phyloP scores from a whole-genome alignment of 2,797 vertebrate genomes.

The Thripadectes ignobilis region DNA sequence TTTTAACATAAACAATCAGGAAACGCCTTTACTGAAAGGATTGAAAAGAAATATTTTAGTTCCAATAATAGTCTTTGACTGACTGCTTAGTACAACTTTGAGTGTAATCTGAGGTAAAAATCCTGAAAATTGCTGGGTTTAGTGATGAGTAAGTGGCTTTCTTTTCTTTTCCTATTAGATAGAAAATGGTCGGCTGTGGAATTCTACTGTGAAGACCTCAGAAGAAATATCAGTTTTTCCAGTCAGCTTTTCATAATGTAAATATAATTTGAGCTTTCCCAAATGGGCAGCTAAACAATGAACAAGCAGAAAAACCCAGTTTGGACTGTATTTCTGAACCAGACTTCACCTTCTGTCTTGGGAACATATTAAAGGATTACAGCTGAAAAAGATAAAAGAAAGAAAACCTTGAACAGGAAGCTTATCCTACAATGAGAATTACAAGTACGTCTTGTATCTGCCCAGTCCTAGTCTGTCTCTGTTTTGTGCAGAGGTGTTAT shows the following conservation, averaged over 20 bases:
- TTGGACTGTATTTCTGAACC: slow-evolving; percentile 77
- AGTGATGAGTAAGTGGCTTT: slow-evolving; percentile 57
- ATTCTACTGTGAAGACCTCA: slow-evolving; percentile 74
- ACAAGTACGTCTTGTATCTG: slow-evolving; percentile 90
- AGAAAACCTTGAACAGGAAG: slow-evolving; percentile 66
- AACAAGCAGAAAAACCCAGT: slow-evolving; percentile 76
- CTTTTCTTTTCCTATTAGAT: slow-evolving; percentile 76
- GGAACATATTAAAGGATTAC: slow-evolving; percentile 73
- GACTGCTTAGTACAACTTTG: background rate
- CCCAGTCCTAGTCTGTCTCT: slow-evolving; percentile 95
- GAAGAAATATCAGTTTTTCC: slow-evolving; percentile 49
- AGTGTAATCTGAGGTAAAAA: background rate
- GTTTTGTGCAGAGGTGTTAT: slow-evolving; percentile 91
- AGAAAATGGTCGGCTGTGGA: slow-evolving; percentile 80
- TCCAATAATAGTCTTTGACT: background rate
- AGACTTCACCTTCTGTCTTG: slow-evolving; percentile 75
- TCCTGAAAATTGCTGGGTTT: slow-evolving; percentile 16
- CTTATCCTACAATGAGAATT: slow-evolving; percentile 91
- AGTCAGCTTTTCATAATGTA: slow-evolving; percentile 86
- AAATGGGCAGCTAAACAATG: slow-evolving; percentile 83
- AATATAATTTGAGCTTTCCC: slow-evolving; percentile 73
- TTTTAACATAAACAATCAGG: background rate
- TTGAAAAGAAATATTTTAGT: background rate
- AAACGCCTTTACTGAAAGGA: background rate
- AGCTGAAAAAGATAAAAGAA: slow-evolving; percentile 54